These are phyloP conservation scores for Pachypanchax playfairii DNA, from an alignment of 2,113 vertebrate species.

Conservation along the genomic window DNA sequence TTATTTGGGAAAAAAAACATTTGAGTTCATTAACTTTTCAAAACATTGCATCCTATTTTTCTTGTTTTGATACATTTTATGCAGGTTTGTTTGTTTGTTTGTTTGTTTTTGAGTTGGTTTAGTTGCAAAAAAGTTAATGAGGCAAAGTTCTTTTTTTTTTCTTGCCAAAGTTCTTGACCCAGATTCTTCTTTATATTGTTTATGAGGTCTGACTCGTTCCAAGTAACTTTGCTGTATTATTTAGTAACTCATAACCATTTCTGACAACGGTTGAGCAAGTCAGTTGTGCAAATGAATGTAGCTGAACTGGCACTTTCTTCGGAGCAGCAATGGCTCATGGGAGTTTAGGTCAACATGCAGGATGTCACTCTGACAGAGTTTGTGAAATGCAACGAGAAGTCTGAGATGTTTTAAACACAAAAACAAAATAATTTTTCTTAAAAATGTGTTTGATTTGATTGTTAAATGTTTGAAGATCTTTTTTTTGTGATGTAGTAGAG, in stretches of 20 bases:
- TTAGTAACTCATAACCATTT: neutral
- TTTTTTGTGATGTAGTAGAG: neutral
- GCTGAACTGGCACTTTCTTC: constrained; percentile 18
- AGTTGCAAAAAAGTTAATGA: too few relatives aligned
- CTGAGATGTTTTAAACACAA: neutral
- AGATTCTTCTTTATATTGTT: neutral
- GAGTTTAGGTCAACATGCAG: neutral
- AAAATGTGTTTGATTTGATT: neutral
- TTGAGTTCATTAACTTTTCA: too few relatives aligned
- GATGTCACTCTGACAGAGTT: neutral
- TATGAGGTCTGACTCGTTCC: neutral
- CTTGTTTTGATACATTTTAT: too few relatives aligned
- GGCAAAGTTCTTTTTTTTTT: too few relatives aligned
- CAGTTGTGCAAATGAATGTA: constrained; percentile 18
- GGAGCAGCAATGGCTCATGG: constrained; percentile 18
- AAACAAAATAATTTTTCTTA: neutral
- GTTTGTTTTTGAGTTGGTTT: too few relatives aligned
- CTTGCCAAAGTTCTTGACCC: too few relatives aligned
- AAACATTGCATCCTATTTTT: too few relatives aligned
- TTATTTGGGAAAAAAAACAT: too few relatives aligned
- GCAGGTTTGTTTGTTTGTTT: too few relatives aligned
- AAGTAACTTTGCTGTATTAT: neutral
- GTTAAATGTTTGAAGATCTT: neutral
- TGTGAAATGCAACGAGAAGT: neutral
- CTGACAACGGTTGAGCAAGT: constrained; percentile 12